phyloP scores from a whole-genome alignment of 2,888 invertebrate genomes.

The Opisthograptis luteolata region DNA sequence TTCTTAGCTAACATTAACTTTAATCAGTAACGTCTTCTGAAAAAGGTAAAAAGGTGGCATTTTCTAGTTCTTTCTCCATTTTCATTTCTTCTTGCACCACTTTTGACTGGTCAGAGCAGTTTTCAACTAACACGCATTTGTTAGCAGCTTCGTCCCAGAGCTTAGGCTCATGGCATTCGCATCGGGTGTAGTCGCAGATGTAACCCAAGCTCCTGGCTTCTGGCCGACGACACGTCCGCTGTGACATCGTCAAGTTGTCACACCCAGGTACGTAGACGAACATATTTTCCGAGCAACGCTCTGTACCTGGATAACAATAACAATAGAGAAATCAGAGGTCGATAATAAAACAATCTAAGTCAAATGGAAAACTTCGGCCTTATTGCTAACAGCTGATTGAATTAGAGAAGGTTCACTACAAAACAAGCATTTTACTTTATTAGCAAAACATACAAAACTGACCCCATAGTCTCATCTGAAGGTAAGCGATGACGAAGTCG shows the following conservation, averaged over 20 bases:
- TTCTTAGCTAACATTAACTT: not conserved
- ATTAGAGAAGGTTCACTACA: no score
- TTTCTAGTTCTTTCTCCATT: slow-evolving; percentile 3
- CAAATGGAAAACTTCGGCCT: no score
- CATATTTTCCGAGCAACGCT: slow-evolving; percentile 46
- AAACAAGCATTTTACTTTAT: no score
- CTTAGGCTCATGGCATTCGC: slow-evolving; percentile 45
- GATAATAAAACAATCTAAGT: not conserved
- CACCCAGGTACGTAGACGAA: slow-evolving; percentile 43
- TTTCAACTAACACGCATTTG: slow-evolving; percentile 42
- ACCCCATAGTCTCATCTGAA: no score
- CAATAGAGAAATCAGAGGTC: no score
- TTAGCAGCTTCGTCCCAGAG: slow-evolving; percentile 49
- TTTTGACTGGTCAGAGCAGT: slow-evolving; percentile 46
- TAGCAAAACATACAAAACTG: no score
- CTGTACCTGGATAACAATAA: slow-evolving; percentile 40
- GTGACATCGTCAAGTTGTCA: slow-evolving; percentile 39
- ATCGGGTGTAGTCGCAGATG: slow-evolving; percentile 50
- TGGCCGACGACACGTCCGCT: slow-evolving; percentile 48
- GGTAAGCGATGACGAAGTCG: no score
- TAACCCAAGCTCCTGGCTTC: slow-evolving; percentile 36
- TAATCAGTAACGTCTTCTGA: not conserved
- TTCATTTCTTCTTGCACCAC: slow-evolving; percentile 23
- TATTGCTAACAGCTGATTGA: no score
- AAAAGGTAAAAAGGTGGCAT: not conserved